phyloP scores from a whole-genome alignment of 2,797 vertebrate species.

The Pangasius sanitwongsei region DNA sequence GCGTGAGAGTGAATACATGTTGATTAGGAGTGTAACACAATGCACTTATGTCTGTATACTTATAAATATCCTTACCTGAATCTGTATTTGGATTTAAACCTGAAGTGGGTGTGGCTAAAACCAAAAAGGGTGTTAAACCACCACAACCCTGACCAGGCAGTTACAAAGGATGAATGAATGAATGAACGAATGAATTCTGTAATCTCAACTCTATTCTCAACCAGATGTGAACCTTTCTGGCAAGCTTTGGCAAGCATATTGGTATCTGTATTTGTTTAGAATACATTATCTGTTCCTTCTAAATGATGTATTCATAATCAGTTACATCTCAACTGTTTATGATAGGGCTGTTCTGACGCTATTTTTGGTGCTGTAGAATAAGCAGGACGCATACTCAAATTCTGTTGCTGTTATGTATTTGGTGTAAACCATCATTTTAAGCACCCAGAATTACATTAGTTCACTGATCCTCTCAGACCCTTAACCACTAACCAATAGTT shows the following conservation, averaged over 20 bases:
- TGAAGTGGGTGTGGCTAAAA: background rate
- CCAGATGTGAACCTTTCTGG: background rate
- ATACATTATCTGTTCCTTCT: background rate
- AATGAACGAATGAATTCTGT: background rate
- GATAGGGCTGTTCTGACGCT: background rate
- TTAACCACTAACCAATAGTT: too few species aligned
- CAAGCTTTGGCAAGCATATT: background rate
- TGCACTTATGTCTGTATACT: background rate
- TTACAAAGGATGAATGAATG: background rate
- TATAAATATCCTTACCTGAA: background rate
- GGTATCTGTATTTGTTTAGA: background rate
- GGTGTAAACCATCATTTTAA: background rate
- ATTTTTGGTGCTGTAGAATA: background rate
- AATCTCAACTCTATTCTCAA: background rate
- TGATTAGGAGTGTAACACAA: background rate
- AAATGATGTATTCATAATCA: too few species aligned
- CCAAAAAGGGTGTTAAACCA: background rate
- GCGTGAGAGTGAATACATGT: background rate
- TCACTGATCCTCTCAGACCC: background rate
- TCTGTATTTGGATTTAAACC: background rate
- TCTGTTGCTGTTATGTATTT: background rate
- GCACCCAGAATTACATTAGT: too few species aligned
- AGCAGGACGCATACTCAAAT: background rate
- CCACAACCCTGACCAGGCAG: background rate
- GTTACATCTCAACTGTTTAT: background rate